A percentile compares a stretch with the other conserved stretches of the same genome.
Conservation (phyloP, 2,888 invertebrate genomes). For the Drosophila kanekoi region DNA sequence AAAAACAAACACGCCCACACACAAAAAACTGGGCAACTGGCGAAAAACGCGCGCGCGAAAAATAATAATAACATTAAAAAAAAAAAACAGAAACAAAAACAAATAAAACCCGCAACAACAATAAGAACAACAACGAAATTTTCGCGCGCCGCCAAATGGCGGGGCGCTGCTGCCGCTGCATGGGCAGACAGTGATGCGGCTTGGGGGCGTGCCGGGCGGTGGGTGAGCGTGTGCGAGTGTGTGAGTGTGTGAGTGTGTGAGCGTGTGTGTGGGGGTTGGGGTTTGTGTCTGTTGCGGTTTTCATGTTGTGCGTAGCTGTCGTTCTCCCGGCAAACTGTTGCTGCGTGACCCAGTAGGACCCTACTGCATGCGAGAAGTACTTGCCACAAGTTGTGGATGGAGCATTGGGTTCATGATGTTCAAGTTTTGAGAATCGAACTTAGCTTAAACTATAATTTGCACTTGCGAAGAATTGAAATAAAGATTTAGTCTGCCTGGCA, state of each 20-base stretch:
- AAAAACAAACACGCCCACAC: conserved; percentile 12
- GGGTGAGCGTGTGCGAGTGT: conserved; percentile 1
- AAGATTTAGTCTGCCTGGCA: too few relatives aligned
- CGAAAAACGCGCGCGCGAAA: conserved; percentile 36
- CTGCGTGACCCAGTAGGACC: conserved; percentile 48
- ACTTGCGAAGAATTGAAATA: too few relatives aligned
- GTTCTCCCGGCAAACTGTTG: conserved; percentile 70
- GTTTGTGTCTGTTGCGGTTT: conserved; percentile 59
- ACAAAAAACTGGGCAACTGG: conserved; percentile 32
- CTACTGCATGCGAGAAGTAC: conserved; percentile 21
- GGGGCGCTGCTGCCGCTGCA: conserved; percentile 4
- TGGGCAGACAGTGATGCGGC: conserved; percentile 9
- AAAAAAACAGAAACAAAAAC: neutral
- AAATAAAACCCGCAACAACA: conserved; percentile 21
- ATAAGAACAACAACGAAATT: conserved; percentile 26
- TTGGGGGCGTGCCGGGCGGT: neutral
- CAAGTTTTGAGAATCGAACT: too few relatives aligned
- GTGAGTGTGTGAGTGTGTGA: conserved; percentile 4
- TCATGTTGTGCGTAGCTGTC: conserved; percentile 54
- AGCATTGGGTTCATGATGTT: too few relatives aligned
- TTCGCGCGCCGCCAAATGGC: conserved; percentile 41
- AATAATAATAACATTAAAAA: conserved; percentile 30
- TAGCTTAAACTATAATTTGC: too few relatives aligned
- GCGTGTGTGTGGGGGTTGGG: neutral
- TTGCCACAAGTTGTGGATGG: neutral